Conservation (phyloP, 2,113 vertebrate species). For the Periophthalmodon schlosseri region DNA sequence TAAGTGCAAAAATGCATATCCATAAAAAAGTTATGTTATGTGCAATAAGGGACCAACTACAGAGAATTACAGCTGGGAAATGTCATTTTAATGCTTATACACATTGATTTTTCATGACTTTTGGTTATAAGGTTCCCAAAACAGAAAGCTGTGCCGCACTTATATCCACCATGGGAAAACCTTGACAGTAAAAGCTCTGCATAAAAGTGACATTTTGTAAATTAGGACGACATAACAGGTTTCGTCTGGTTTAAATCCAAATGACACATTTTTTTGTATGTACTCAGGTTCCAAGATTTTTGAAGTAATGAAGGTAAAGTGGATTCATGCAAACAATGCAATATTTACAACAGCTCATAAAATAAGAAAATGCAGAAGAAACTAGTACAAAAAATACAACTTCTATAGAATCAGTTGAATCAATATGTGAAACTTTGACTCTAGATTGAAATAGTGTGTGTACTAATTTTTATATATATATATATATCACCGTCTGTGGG, state of each 20-base stretch:
- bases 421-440: too few species aligned
- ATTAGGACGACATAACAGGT: background rate
- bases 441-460: too few species aligned
- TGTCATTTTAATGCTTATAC: background rate
- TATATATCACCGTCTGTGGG: too few species aligned
- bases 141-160: background rate
- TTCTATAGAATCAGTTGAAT: too few species aligned
- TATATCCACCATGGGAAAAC: background rate
- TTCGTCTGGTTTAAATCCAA: background rate
- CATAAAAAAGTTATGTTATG: background rate
- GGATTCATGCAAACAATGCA: too few species aligned
- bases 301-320: background rate
- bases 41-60: constrained; percentile 1
- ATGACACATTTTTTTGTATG: background rate
- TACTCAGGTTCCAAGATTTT: background rate
- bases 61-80: background rate
- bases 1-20: background rate
- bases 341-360: too few species aligned
- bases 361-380: too few species aligned
- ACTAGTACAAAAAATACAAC: too few species aligned
- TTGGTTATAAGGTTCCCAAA: background rate
- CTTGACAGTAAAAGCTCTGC: constrained; percentile 1
- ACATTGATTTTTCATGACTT: constrained; percentile 7
- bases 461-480: too few species aligned
- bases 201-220: constrained; percentile 1